These are phyloP conservation scores for Chaetogeoica ovagalla DNA, from an alignment of 2,888 invertebrate genomes.

Conservation along the genomic window DNA sequence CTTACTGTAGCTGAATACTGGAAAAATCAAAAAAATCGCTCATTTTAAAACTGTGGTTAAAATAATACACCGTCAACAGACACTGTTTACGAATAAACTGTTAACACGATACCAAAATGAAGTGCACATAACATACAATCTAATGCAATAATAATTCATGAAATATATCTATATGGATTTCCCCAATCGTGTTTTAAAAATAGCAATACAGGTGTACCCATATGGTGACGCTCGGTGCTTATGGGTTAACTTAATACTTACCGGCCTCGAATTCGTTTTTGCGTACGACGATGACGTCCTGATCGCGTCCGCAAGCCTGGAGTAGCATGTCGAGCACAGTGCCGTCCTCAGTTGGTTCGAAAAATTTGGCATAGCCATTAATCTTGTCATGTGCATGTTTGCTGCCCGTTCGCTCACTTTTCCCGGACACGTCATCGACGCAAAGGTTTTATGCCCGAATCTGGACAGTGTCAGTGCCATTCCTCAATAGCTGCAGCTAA, in stretches of 20 bases:
- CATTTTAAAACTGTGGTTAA: background rate
- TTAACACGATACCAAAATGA: background rate
- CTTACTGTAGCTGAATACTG: slow-evolving; percentile 13
- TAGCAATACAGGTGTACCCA: background rate
- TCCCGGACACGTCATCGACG: slow-evolving; percentile 56
- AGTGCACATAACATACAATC: background rate
- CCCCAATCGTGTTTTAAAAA: background rate
- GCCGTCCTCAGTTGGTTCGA: slow-evolving; percentile 54
- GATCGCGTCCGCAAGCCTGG: slow-evolving; percentile 53
- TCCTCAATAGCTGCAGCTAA: slow-evolving; percentile 54
- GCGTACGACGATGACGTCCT: slow-evolving; percentile 56
- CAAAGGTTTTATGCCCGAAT: slow-evolving; percentile 57
- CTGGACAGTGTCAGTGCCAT: slow-evolving; percentile 58
- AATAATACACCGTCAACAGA: background rate
- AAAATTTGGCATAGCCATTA: slow-evolving; percentile 57
- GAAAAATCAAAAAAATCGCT: slow-evolving; percentile 19
- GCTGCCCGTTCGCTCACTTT: slow-evolving; percentile 56
- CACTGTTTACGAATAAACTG: background rate
- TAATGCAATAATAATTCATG: too few species aligned
- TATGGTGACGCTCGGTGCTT: too few species aligned
- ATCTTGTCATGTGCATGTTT: slow-evolving; percentile 58
- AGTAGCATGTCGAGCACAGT: slow-evolving; percentile 55
- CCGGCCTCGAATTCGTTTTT: slow-evolving; percentile 54
- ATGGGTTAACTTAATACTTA: slow-evolving; percentile 55
- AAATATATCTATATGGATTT: background rate